phyloP scores from a whole-genome alignment of 1,140 invertebrate genomes.

The Sogatella furcifera region DNA sequence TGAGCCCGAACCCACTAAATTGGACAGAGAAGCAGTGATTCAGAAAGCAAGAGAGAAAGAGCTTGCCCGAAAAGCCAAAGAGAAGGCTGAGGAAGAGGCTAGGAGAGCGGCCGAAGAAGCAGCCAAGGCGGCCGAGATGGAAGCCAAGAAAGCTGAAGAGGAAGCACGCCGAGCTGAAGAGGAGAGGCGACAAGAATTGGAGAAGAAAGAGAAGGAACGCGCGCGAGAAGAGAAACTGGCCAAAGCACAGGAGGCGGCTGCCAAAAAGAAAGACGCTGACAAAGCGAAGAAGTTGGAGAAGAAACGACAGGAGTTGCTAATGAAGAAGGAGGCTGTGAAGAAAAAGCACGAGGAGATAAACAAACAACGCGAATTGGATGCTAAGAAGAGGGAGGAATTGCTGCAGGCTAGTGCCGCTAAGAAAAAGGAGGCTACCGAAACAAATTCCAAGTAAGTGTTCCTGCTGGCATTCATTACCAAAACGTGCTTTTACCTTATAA shows the following conservation, averaged over 20 bases:
- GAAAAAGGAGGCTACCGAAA: neutral
- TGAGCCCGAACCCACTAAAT: too few species aligned
- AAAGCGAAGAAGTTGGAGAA: slow-evolving; percentile 5
- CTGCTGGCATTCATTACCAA: too few species aligned
- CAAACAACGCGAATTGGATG: too few species aligned
- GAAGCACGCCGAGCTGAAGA: slow-evolving; percentile 7
- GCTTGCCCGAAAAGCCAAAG: neutral
- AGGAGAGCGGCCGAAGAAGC: neutral
- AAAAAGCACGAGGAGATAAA: slow-evolving; percentile 1
- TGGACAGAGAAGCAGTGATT: too few species aligned
- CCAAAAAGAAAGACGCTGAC: slow-evolving; percentile 6
- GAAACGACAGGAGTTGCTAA: neutral
- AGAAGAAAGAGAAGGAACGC: slow-evolving; percentile 9
- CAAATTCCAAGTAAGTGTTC: neutral
- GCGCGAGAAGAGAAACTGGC: slow-evolving; percentile 4
- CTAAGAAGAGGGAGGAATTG: too few species aligned
- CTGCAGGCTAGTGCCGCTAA: slow-evolving; percentile 2
- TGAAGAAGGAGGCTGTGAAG: slow-evolving; percentile 11
- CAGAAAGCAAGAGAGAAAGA: too few species aligned
- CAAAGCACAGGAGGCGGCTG: neutral
- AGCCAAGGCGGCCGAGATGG: neutral
- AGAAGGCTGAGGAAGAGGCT: slow-evolving; percentile 10
- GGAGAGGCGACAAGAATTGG: slow-evolving; percentile 1
- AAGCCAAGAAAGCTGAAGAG: slow-evolving; percentile 4
- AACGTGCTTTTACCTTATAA: too few species aligned